Base-by-base conservation (phyloP, 2,113 vertebrate species). In the Galemys pyrenaicus region DNA sequence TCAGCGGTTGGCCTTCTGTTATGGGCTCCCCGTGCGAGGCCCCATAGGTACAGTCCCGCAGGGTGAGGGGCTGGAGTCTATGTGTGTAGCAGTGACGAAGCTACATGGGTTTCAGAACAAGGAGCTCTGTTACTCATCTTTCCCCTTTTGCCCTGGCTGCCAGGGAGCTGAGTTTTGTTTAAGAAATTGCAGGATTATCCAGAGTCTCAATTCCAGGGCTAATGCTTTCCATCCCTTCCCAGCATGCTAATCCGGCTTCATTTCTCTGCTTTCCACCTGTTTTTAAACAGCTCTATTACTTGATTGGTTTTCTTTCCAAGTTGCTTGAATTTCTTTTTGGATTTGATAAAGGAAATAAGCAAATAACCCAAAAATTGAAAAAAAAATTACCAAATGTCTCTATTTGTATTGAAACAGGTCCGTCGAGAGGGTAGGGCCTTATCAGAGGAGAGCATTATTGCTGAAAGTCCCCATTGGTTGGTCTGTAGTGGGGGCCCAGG, bases 381-480 rank as follows among this genome's bases (percentile, higher is more conserved):
- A 60, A 60, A 60, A 46, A 78, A 49, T 28, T 3, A 60, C 28
- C 65, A 37, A 19, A 35, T 51, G 2, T 80, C 62, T 39, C 49
- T 62, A 15, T 26, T 65, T 37, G n/a, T 32, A 22, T 20, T 30
- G 4, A 73, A 37, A 10, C 32, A 49, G 12, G 8, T 26, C 15
- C 30, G 56, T 54, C 44, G n/a, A 9, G 19, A 30, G 88, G 64
- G 28, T 37, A 35, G 37, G 19, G 5, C 13, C 7, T 8, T 32
- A 30, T 17, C 3, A 0, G 30, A 2, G 16, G 0, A 30, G 82
- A 16, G 9, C 2, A 9, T 1, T 30, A 8, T 19, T 6, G 11
- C 56, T 0, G 68, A 22, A 8, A 0, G 1, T 10, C 19, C 26
- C 32, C 2, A 3, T 6, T 0, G 0, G 26, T 11, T 1, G 26